Percentiles rank a stretch among this genome's conserved stretches.
Conservation (phyloP, 2,888 invertebrate species). For the Erebia epiphron region DNA sequence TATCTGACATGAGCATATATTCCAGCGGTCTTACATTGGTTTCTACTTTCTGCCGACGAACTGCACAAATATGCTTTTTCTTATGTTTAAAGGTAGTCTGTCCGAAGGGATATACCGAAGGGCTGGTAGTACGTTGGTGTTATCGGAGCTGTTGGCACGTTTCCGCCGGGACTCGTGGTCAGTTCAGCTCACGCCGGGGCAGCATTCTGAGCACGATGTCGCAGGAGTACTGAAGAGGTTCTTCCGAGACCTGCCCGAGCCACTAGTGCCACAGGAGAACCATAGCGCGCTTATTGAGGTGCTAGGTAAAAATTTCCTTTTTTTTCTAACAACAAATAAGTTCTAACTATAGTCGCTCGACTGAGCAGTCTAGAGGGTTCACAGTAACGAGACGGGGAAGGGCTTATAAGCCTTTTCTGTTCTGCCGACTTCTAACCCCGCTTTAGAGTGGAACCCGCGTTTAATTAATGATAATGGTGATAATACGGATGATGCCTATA, state of each 20-base stretch:
- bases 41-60: background rate
- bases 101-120: conserved; percentile 95
- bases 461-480: no score
- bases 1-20: no score
- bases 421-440: no score
- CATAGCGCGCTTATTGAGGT: conserved; percentile 87
- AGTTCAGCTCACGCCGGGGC: conserved; percentile 89
- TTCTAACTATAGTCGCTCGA: no score
- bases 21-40: no score
- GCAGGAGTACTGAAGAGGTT: conserved; percentile 94
- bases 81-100: conserved; percentile 84
- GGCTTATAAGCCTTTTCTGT: no score
- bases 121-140: conserved; percentile 89
- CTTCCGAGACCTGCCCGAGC: conserved; percentile 93
- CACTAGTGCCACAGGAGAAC: conserved; percentile 88
- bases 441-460: no score
- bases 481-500: no score
- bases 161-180: conserved; percentile 93
- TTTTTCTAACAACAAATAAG: no score
- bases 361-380: no score
- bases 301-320: conserved; percentile 71
- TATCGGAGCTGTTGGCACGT: conserved; percentile 87
- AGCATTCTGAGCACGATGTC: conserved; percentile 93
- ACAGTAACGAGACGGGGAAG: no score
- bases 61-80: background rate